Percentiles rank a stretch among this genome's conserved stretches.
These are phyloP conservation scores for Gordius sp. DNA, from an alignment of 2,888 invertebrate species.

Conservation along the genomic window DNA sequence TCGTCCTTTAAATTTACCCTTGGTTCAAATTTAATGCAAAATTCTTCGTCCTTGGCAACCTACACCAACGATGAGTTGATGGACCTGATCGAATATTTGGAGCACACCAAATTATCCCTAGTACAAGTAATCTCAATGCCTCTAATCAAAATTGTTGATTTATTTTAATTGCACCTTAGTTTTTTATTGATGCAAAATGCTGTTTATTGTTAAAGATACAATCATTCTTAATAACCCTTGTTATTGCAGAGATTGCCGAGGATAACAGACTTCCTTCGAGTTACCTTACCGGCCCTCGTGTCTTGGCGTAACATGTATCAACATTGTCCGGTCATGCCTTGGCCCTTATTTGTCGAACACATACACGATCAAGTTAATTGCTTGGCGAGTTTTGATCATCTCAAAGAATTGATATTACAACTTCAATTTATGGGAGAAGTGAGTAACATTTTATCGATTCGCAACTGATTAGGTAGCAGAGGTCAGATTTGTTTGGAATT, in stretches of 20 bases:
- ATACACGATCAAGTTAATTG: slow-evolving; percentile 37
- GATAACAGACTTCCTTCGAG: slow-evolving; percentile 38
- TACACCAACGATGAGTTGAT: not conserved
- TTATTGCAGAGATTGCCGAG: slow-evolving; percentile 30
- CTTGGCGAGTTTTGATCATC: slow-evolving; percentile 39
- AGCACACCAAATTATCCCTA: not conserved
- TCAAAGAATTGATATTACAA: slow-evolving; percentile 38
- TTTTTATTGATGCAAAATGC: not conserved
- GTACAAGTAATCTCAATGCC: not conserved
- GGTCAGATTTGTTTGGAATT: no score
- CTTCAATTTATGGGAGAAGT: slow-evolving; percentile 42
- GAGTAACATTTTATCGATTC: not conserved
- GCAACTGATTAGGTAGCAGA: not conserved
- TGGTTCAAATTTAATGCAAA: no score
- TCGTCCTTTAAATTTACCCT: no score
- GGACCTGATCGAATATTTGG: slow-evolving; percentile 4
- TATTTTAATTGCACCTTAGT: not conserved
- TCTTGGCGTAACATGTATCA: slow-evolving; percentile 31
- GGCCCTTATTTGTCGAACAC: slow-evolving; percentile 36
- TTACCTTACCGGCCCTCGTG: slow-evolving; percentile 28
- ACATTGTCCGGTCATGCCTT: slow-evolving; percentile 38
- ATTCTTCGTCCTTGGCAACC: no score
- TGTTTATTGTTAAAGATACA: not conserved
- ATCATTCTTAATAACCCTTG: not conserved
- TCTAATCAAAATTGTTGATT: not conserved